Conservation (phyloP, 2,797 vertebrate genomes). For the Schizopygopsis pylzovi region DNA sequence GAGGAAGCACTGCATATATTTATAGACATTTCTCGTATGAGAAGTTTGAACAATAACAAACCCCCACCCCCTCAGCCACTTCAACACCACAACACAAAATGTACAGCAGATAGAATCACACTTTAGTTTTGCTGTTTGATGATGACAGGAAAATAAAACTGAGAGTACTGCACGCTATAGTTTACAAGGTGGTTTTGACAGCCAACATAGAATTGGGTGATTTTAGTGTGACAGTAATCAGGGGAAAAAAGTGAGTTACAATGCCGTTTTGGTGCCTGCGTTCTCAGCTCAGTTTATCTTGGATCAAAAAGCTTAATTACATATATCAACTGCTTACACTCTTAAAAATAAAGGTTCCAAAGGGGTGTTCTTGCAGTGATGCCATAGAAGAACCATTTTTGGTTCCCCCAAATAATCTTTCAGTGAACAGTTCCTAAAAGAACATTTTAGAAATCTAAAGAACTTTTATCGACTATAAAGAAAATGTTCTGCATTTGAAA, state of each 20-base stretch:
- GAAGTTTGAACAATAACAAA: constrained; percentile 78
- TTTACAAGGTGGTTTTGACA: constrained; percentile 51
- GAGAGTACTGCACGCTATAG: constrained; percentile 50
- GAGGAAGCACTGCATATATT: constrained; percentile 80
- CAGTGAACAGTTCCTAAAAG: background rate
- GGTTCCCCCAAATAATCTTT: background rate
- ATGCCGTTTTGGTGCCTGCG: background rate
- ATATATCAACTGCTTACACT: background rate
- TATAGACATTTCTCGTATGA: constrained; percentile 82
- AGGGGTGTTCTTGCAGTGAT: background rate
- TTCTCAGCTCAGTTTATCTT: background rate
- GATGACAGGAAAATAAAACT: constrained; percentile 67
- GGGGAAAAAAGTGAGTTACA: constrained; percentile 27
- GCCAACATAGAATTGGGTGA: constrained; percentile 40
- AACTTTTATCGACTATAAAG: background rate
- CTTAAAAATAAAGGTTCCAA: background rate
- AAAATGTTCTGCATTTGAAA: background rate
- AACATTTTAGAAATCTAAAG: background rate
- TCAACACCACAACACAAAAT: constrained; percentile 35
- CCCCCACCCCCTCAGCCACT: constrained; percentile 48
- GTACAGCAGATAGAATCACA: constrained; percentile 32
- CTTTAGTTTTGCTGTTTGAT: constrained; percentile 55
- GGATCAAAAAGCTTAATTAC: background rate
- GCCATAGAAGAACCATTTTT: background rate
- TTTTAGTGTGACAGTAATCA: constrained; percentile 45